phyloP scores from a whole-genome alignment of 2,888 invertebrate genomes.

The Netelia virgata region DNA sequence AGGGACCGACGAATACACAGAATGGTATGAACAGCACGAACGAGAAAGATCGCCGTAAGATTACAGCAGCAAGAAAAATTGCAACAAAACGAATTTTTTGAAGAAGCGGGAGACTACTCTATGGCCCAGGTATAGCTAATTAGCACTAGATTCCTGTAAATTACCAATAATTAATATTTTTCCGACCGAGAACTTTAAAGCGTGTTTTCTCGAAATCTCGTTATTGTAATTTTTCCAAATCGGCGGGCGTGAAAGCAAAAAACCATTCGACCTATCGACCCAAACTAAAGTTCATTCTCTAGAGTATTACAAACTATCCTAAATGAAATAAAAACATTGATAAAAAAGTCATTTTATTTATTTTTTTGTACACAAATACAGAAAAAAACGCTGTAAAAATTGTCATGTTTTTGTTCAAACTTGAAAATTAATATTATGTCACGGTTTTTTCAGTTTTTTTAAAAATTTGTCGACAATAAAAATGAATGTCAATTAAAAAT shows the following conservation, averaged over 20 bases:
- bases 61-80: too few species aligned
- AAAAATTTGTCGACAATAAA: too few species aligned
- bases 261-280: background rate
- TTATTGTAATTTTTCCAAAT: background rate
- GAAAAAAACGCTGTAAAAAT: background rate
- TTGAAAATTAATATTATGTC: too few species aligned
- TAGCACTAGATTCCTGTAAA: slow-evolving; percentile 5
- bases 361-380: background rate
- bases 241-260: too few species aligned
- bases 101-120: background rate
- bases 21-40: too few species aligned
- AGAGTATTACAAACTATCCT: slow-evolving; percentile 15
- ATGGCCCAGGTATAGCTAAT: background rate
- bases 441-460: too few species aligned
- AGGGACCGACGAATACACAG: too few species aligned
- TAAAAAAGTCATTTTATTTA: background rate
- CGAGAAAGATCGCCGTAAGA: too few species aligned
- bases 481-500: too few species aligned
- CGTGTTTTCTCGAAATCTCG: slow-evolving; percentile 3
- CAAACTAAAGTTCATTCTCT: background rate
- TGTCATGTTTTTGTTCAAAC: too few species aligned
- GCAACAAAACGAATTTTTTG: background rate
- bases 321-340: background rate
- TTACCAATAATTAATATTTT: slow-evolving; percentile 21
- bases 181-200: slow-evolving; percentile 8